phyloP scores from a whole-genome alignment of 2,797 vertebrate species.

The Coilia nasus region DNA sequence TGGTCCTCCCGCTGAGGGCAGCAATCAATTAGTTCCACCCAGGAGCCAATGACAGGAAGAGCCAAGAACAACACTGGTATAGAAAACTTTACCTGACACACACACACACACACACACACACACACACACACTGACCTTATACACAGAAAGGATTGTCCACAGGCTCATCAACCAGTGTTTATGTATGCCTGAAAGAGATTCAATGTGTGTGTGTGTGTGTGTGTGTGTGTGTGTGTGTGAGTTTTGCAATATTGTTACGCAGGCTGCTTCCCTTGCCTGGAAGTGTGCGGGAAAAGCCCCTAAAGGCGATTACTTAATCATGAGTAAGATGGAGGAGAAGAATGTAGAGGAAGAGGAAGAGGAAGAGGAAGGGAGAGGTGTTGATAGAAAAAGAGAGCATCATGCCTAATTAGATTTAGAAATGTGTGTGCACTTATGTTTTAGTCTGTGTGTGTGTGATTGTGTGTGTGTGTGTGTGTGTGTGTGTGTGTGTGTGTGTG shows the following conservation, averaged over 20 bases:
- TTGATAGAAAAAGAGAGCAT: background rate
- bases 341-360: background rate
- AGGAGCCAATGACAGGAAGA: conserved; percentile 57
- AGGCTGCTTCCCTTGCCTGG: background rate
- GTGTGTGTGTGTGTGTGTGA: background rate
- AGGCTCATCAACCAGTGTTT: background rate
- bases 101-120: conserved; percentile 33
- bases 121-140: background rate
- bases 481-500: background rate
- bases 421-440: no score
- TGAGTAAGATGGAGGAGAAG: conserved; percentile 27
- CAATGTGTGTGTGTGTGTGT: background rate
- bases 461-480: no score
- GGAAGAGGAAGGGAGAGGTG: background rate
- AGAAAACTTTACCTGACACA: conserved; percentile 30
- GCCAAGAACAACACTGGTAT: conserved; percentile 48
- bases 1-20: conserved; percentile 36
- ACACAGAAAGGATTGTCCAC: background rate
- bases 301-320: background rate
- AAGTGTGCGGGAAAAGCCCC: background rate
- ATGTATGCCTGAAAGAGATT: no score
- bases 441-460: no score
- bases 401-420: background rate
- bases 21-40: conserved; percentile 65
- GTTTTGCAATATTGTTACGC: background rate